Base-by-base conservation (phyloP, 2,113 vertebrate species). In the Syngnathus typhle region DNA sequence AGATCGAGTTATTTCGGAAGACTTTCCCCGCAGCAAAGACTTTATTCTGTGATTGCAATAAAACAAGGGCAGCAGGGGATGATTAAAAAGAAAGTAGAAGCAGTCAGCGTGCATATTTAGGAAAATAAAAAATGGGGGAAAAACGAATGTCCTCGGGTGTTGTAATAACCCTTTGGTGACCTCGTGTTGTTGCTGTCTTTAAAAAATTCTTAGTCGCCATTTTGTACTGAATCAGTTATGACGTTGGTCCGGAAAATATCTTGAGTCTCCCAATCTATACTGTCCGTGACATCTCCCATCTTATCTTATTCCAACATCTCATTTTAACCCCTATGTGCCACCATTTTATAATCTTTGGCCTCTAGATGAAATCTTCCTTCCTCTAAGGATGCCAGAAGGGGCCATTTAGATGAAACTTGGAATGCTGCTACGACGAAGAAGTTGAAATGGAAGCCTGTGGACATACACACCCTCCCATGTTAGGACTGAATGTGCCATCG, bases 281-380 rank as follows among this genome's bases (percentile, higher is more conserved):
- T 71, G 59, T 82, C 73, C 16, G 43, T 67, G 84, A 74, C 73
- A 60, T 70, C 76, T 75, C 27, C 3, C 19, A 46, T 10, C 46
- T 60, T 49, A 55, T 70, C 65, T 75, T 66, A 58, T 64, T 49
- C 62, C 69, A 72, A 73, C 68, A 65, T 76, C 65, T 74, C 70
- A 69, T 80, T 68, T 56, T 68, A 67, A 49, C 68, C 64, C 64
- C 61, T 65, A 52, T 51, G 65, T 81, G 73, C 69, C 73, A 73
- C 69, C 73, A 58, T 81, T 76, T 76, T 84, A 79, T 81, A 85
- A 77, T 80, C 67, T 71, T 68, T 79, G 77, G 69, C 69, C 77
- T 65, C 38, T 32, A 78, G 71, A 88, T 88, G 84, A 73, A 77
- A 87, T 85, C 58, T 85, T 74, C 67, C 37, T 68, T 39, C 68